phyloP scores from a whole-genome alignment of 2,888 invertebrate genomes.

The Scelioninae gen. 2 region DNA sequence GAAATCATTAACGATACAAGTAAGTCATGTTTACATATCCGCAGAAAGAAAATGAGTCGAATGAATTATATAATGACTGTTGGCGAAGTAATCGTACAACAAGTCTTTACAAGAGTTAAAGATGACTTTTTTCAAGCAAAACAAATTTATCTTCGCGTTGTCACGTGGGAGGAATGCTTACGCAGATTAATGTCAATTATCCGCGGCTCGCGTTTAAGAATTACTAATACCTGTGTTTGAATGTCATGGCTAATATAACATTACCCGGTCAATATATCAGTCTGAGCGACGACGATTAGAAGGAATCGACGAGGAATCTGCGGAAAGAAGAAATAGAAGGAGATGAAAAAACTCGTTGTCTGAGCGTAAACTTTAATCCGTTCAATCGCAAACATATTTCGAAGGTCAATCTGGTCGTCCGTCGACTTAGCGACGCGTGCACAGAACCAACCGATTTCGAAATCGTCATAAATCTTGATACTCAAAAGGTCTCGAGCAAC shows the following conservation, averaged over 20 bases:
- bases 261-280: constrained; percentile 54
- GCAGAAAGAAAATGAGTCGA: constrained; percentile 35
- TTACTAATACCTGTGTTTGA: constrained; percentile 56
- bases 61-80: constrained; percentile 37
- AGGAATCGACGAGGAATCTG: constrained; percentile 13
- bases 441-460: constrained; percentile 46
- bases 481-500: constrained; percentile 55
- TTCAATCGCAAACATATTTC: constrained; percentile 43
- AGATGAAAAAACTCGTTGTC: constrained; percentile 19
- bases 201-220: constrained; percentile 51
- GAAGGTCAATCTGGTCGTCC: constrained; percentile 51
- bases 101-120: constrained; percentile 50
- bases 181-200: constrained; percentile 60
- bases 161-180: constrained; percentile 60
- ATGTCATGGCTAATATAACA: constrained; percentile 58
- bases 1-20: too few relatives aligned
- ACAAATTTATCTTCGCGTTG: constrained; percentile 60
- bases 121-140: constrained; percentile 59
- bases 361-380: constrained; percentile 49
- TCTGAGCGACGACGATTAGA: constrained; percentile 27
- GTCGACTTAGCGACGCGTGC: constrained; percentile 37
- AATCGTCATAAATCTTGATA: constrained; percentile 56
- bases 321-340: constrained; percentile 15
- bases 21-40: too few relatives aligned
- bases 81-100: constrained; percentile 30